Conservation (phyloP, 2,888 invertebrate genomes). For the Hydriomena furcata region DNA sequence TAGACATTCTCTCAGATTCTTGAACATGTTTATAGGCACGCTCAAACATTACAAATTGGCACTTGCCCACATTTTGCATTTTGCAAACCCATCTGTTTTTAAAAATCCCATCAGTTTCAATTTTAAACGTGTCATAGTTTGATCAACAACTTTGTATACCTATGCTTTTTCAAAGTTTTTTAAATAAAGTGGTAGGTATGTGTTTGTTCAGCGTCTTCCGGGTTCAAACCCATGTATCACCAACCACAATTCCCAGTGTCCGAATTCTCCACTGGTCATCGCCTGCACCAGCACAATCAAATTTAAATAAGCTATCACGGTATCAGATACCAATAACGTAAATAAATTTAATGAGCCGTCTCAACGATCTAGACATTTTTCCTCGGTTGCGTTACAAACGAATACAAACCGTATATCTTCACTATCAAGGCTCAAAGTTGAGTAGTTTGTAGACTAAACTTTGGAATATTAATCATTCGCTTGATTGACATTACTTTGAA, state of each 20-base stretch:
- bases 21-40: too few relatives aligned
- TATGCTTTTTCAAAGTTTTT: too few relatives aligned
- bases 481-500: slow-evolving; percentile 60
- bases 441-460: not conserved
- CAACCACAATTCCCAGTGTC: slow-evolving; percentile 11
- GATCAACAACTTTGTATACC: too few relatives aligned
- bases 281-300: slow-evolving; percentile 28
- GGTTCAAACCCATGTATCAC: not conserved
- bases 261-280: slow-evolving; percentile 18
- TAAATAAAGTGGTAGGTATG: too few relatives aligned
- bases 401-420: not conserved
- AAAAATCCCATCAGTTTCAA: too few relatives aligned
- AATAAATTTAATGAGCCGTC: slow-evolving; percentile 46
- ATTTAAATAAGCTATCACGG: slow-evolving; percentile 34
- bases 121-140: too few relatives aligned
- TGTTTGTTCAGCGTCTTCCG: too few relatives aligned
- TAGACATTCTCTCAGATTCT: too few relatives aligned
- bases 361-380: slow-evolving; percentile 38
- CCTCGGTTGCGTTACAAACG: not conserved
- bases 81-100: too few relatives aligned
- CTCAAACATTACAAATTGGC: too few relatives aligned
- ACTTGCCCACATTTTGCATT: too few relatives aligned
- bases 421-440: not conserved
- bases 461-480: slow-evolving; percentile 56
- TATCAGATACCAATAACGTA: slow-evolving; percentile 24